Conservation (phyloP, 1,140 invertebrate species). For the Lysiphlebus fabarum region DNA sequence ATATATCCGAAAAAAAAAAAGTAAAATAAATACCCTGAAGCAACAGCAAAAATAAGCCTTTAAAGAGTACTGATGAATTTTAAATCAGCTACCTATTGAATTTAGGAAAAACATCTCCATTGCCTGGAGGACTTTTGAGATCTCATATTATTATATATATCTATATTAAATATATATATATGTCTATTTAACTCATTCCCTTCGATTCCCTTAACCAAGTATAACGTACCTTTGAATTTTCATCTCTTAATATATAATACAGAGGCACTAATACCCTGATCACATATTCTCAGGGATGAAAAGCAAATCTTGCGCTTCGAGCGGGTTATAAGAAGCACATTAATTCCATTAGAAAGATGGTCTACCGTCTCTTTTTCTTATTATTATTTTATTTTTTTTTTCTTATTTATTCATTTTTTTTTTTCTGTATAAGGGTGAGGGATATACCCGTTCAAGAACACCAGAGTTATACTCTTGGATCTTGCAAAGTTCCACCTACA, state of each 20-base stretch:
- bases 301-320: slow-evolving; percentile 46
- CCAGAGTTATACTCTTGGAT: too few relatives aligned
- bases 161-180: slow-evolving; percentile 17
- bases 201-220: background rate
- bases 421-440: background rate
- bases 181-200: slow-evolving; percentile 14
- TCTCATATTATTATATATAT: slow-evolving; percentile 17
- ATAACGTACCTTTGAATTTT: slow-evolving; percentile 41
- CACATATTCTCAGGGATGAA: slow-evolving; percentile 53
- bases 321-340: slow-evolving; percentile 47
- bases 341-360: slow-evolving; percentile 49
- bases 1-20: slow-evolving; percentile 19
- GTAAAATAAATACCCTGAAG: slow-evolving; percentile 53
- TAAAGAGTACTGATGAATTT: slow-evolving; percentile 56
- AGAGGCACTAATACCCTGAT: slow-evolving; percentile 50
- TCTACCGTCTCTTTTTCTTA: slow-evolving; percentile 12
- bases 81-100: slow-evolving; percentile 54
- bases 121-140: slow-evolving; percentile 46
- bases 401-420: background rate
- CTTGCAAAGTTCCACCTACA: too few relatives aligned
- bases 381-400: slow-evolving; percentile 1
- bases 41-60: slow-evolving; percentile 53
- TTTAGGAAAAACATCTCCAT: slow-evolving; percentile 47
- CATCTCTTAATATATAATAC: slow-evolving; percentile 37
- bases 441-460: background rate